Conservation (phyloP, 1,140 invertebrate species). For the Megalonaias nervosa region DNA sequence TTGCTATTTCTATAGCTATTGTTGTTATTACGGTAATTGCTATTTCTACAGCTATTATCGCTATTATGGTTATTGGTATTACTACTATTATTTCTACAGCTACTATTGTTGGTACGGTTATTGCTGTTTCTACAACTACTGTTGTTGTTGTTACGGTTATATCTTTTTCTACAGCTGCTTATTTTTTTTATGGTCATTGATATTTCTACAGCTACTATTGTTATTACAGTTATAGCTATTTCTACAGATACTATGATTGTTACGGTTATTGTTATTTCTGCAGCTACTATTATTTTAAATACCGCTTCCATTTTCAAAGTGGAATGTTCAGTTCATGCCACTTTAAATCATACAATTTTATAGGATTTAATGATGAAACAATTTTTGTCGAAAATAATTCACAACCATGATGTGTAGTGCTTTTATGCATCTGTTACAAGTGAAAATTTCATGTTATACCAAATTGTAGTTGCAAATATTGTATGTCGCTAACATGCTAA, state of each 20-base stretch:
- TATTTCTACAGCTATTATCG: neutral
- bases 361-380: too few species aligned
- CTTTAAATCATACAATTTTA: neutral
- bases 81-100: constrained; percentile 6
- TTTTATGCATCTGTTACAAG: too few species aligned
- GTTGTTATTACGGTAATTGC: neutral
- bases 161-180: neutral
- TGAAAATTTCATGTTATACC: too few species aligned
- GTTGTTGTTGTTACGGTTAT: neutral
- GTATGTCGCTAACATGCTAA: too few species aligned
- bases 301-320: neutral
- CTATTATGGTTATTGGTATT: neutral
- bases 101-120: constrained; percentile 1
- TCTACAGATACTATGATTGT: neutral
- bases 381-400: too few species aligned
- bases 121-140: neutral
- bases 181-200: neutral
- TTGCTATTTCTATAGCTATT: constrained; percentile 12
- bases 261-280: neutral
- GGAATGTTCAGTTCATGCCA: neutral
- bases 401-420: too few species aligned
- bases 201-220: constrained; percentile 10
- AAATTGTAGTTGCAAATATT: too few species aligned
- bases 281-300: neutral
- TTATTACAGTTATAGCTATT: neutral